A percentile compares a stretch with the other conserved stretches of the same genome.
These are phyloP conservation scores for Scarus forsteni DNA, from an alignment of 2,797 vertebrate genomes.

Conservation along the genomic window DNA sequence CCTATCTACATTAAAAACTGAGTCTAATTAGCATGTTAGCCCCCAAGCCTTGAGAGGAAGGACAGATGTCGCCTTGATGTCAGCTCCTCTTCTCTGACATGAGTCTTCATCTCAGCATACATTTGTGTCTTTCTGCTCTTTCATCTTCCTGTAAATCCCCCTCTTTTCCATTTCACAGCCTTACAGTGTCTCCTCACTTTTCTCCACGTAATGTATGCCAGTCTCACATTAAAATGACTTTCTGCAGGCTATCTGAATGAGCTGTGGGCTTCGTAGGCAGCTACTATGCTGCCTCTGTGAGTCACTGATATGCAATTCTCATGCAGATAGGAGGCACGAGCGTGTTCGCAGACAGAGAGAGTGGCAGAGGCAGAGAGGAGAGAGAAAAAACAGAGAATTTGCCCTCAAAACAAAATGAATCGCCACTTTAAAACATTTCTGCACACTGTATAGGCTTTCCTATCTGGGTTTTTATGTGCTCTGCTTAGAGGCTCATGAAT, in stretches of 20 bases:
- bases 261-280: constrained; percentile 46
- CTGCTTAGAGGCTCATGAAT: constrained; percentile 68
- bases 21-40: neutral
- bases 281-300: constrained; percentile 48
- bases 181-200: neutral
- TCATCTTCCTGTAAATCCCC: neutral
- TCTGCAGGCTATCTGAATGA: constrained; percentile 40
- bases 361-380: constrained; percentile 19
- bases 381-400: constrained; percentile 46
- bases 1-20: neutral
- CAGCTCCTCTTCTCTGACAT: neutral
- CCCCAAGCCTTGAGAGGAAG: neutral
- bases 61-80: neutral
- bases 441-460: constrained; percentile 49
- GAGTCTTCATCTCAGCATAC: constrained; percentile 10
- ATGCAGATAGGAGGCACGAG: constrained; percentile 62
- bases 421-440: constrained; percentile 57
- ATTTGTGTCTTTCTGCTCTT: constrained; percentile 10
- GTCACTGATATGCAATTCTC: constrained; percentile 67
- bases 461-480: constrained; percentile 52
- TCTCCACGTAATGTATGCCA: constrained; percentile 28
- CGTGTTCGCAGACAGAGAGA: constrained; percentile 51
- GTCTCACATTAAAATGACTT: constrained; percentile 55
- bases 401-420: constrained; percentile 72
- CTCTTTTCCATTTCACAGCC: constrained; percentile 8